Conservation (phyloP, 2,888 invertebrate genomes). For the Eristalinus sepulchralis region DNA sequence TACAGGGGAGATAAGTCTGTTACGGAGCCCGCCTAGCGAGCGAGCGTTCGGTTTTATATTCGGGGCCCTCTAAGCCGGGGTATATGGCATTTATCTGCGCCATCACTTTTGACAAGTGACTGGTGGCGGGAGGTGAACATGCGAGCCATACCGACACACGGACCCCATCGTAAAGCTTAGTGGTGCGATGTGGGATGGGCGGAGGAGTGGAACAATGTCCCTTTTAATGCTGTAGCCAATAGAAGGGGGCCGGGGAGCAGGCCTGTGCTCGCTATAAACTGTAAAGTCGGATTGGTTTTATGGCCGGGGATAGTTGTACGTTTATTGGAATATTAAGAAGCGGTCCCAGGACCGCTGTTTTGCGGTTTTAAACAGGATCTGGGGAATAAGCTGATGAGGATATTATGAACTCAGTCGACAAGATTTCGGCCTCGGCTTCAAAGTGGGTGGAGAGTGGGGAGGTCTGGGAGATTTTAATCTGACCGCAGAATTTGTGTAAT, state of each 20-base stretch:
- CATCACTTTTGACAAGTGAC: not conserved
- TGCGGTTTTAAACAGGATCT: not conserved
- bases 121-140: not conserved
- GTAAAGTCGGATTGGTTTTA: not conserved
- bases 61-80: not conserved
- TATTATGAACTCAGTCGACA: not conserved
- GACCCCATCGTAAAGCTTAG: not conserved
- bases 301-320: not conserved
- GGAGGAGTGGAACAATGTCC: not conserved
- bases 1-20: not conserved
- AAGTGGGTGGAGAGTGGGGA: not conserved
- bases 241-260: not conserved
- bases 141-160: not conserved
- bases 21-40: not conserved
- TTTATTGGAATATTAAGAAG: not conserved
- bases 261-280: not conserved
- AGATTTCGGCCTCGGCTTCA: not conserved
- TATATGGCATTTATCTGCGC: not conserved
- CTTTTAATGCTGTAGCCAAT: not conserved
- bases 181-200: not conserved
- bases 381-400: not conserved
- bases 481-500: not conserved
- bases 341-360: not conserved
- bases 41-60: not conserved
- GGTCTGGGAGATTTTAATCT: not conserved